phyloP scores from a whole-genome alignment of 1,140 invertebrate genomes.

The Drosophila lini region DNA sequence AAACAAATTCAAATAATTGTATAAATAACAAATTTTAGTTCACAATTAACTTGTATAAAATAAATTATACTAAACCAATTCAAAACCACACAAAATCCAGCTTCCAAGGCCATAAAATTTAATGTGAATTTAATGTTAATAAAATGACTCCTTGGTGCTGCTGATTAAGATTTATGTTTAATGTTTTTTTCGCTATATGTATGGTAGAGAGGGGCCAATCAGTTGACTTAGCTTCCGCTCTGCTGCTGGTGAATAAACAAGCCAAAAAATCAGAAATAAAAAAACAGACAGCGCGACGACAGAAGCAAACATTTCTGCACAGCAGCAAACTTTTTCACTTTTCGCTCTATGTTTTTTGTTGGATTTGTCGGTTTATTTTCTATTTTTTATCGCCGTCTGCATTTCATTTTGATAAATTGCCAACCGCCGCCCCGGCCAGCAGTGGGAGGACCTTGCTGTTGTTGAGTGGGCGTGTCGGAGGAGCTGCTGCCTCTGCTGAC shows the following conservation, averaged over 20 bases:
- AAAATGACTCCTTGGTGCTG: constrained; percentile 4
- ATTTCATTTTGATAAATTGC: constrained; percentile 81
- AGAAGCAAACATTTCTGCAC: constrained; percentile 63
- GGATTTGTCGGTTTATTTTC: constrained; percentile 31
- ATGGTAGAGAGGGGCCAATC: constrained; percentile 52
- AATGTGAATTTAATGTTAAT: constrained; percentile 4
- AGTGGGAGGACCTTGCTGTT: constrained; percentile 8
- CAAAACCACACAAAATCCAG: background rate
- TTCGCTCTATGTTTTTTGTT: constrained; percentile 31
- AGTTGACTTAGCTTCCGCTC: constrained; percentile 58
- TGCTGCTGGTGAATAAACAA: constrained; percentile 43
- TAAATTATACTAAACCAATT: background rate
- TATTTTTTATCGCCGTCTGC: constrained; percentile 38
- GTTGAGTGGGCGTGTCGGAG: constrained; percentile 47
- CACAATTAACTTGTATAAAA: no score
- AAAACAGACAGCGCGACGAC: constrained; percentile 46
- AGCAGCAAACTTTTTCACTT: constrained; percentile 76
- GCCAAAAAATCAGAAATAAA: constrained; percentile 37
- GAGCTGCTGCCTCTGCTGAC: constrained; percentile 24
- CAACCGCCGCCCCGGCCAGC: background rate
- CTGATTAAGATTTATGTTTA: constrained; percentile 13
- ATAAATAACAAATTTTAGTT: background rate
- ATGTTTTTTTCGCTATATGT: background rate
- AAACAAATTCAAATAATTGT: background rate
- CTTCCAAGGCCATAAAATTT: background rate